A percentile compares a stretch with the other conserved stretches of the same genome.
These are phyloP conservation scores for Larimichthys polyactis DNA, from an alignment of 2,113 vertebrate genomes.

Conservation along the genomic window DNA sequence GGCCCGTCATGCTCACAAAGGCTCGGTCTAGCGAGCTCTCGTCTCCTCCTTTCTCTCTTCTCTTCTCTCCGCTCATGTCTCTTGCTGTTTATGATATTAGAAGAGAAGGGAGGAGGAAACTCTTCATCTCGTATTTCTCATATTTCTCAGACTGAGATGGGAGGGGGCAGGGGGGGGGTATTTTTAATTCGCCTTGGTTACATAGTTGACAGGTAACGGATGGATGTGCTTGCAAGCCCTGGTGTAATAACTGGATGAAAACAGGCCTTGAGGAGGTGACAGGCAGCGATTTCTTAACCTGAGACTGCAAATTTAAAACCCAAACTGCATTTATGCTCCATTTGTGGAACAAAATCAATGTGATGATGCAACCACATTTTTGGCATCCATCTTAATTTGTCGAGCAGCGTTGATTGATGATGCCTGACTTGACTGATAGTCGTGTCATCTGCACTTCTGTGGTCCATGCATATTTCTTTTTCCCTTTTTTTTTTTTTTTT, in stretches of 20 bases:
- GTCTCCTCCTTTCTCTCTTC: constrained; percentile 38
- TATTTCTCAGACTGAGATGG: constrained; percentile 4
- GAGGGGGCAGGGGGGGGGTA: too few species aligned
- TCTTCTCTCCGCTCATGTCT: constrained; percentile 33
- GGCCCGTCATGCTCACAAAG: constrained; percentile 68
- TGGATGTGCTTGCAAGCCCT: constrained; percentile 33
- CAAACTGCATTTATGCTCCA: constrained; percentile 28
- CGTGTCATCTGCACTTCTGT: constrained; percentile 38
- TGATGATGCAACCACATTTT: constrained; percentile 40
- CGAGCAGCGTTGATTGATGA: constrained; percentile 56
- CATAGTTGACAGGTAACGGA: constrained; percentile 53
- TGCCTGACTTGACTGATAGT: constrained; percentile 50
- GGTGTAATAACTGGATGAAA: constrained; percentile 35
- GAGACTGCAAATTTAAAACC: constrained; percentile 32
- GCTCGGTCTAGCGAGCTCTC: constrained; percentile 59
- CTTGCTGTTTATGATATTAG: constrained; percentile 59
- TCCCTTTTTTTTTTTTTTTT: neutral
- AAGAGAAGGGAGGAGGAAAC: constrained; percentile 40
- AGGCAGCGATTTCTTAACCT: constrained; percentile 37
- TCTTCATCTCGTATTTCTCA: constrained; percentile 1
- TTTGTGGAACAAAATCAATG: constrained; percentile 43
- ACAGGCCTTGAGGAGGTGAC: constrained; percentile 36
- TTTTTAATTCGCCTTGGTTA: constrained; percentile 12
- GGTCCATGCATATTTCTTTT: neutral
- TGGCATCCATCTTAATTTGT: constrained; percentile 68